Percentiles rank a stretch among this genome's conserved stretches.
phyloP scores from a whole-genome alignment of 1,140 invertebrate species.

The Hermetia illucens region DNA sequence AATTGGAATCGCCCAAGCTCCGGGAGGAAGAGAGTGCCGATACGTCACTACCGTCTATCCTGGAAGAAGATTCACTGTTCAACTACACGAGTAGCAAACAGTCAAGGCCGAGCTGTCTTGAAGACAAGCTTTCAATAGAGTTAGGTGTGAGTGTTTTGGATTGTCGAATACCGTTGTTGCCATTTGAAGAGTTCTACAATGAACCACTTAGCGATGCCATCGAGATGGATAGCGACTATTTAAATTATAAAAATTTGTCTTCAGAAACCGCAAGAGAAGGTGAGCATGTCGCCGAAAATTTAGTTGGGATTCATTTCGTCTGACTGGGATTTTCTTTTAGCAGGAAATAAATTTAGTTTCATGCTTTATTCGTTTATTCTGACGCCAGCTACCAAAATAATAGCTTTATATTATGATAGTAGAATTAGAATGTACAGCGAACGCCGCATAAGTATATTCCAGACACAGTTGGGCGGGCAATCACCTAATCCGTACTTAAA shows the following conservation, averaged over 20 bases:
- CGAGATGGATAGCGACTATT: conserved; percentile 87
- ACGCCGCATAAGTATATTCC: conserved; percentile 63
- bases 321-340: conserved; percentile 8
- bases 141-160: conserved; percentile 65
- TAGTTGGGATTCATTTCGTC: conserved; percentile 1
- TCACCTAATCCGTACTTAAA: conserved; percentile 68
- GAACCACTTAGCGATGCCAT: conserved; percentile 82
- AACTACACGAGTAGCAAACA: conserved; percentile 13
- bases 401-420: conserved; percentile 86
- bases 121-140: conserved; percentile 41
- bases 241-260: conserved; percentile 57
- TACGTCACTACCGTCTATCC: conserved; percentile 6
- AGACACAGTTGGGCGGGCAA: conserved; percentile 35
- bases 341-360: conserved; percentile 72
- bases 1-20: conserved; percentile 47
- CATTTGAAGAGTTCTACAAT: conserved; percentile 85
- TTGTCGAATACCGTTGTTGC: conserved; percentile 64
- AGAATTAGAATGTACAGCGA: conserved; percentile 91
- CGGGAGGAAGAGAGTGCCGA: conserved; percentile 36
- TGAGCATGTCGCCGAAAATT: not conserved
- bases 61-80: conserved; percentile 16
- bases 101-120: conserved; percentile 33
- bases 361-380: conserved; percentile 84
- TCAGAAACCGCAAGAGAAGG: conserved; percentile 16
- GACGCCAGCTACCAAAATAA: conserved; percentile 81